Conservation (phyloP, 2,797 vertebrate genomes). For the Scleropages formosus region DNA sequence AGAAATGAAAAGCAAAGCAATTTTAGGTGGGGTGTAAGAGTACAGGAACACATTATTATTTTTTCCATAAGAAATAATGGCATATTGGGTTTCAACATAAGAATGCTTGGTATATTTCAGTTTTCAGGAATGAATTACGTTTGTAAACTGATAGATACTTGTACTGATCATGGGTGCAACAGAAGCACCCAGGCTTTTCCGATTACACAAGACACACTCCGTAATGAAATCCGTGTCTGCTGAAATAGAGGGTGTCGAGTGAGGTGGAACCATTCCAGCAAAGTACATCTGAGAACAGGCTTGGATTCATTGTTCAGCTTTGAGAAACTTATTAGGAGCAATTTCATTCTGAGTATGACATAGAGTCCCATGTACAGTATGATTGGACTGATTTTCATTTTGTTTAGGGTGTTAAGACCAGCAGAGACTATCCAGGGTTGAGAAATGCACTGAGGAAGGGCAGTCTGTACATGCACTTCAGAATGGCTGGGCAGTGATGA, state of each 20-base stretch:
- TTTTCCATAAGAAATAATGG: no score
- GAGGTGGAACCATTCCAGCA: not conserved
- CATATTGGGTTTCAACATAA: no score
- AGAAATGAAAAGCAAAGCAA: no score
- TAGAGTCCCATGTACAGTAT: not conserved
- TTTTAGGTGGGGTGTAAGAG: no score
- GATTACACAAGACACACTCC: no score
- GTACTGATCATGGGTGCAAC: no score
- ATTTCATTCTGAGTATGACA: slow-evolving; percentile 3
- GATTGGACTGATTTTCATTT: slow-evolving; percentile 12
- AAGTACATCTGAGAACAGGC: not conserved
- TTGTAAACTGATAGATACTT: no score
- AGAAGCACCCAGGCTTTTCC: no score
- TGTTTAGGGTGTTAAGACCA: not conserved
- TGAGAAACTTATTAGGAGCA: not conserved
- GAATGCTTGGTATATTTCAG: no score
- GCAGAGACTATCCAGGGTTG: not conserved
- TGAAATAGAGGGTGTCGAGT: not conserved
- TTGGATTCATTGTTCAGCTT: not conserved
- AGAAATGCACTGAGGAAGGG: slow-evolving; percentile 5
- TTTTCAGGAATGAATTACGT: no score
- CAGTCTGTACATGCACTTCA: not conserved
- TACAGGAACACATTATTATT: no score
- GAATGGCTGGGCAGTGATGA: not conserved
- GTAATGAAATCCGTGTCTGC: not conserved